Base-by-base conservation (phyloP, 2,888 invertebrate genomes). In the Lissonota sp. region DNA sequence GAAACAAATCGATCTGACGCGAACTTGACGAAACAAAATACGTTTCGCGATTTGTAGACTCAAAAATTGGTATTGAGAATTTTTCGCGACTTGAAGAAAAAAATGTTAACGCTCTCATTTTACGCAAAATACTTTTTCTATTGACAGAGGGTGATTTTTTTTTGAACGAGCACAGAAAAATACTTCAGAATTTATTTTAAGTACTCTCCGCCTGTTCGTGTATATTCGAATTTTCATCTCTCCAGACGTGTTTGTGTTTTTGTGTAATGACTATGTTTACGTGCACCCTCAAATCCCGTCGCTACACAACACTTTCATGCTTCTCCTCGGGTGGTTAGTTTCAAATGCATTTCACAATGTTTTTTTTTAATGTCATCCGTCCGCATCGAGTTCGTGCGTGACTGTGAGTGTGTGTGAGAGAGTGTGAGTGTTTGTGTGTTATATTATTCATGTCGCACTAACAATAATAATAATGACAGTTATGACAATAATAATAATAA, bases 391-490 rank as follows among this genome's bases (percentile, higher is more conserved):
- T 26, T 26, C 26, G 26, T 16, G 16, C 14, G 73, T 58, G 46
- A 42, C 12, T 26, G 14, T 26, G 14, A 37, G 44, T 1, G 63
- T 73, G 26, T 53, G 16, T 63, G 37, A 5, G 49, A 12, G 10
- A 16, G 5, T 16, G 1, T 12, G 72, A 46, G 73, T 62, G 12
- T 62, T 6, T 73, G 60, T 44, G 63, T 79, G 64, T 79, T 58
- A 79, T 72, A 60, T 83, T 75, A 72, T 78, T 79, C 70, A 73
- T 79, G 83, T 81, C 67, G 66, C 74, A 82, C 75, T 73, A 77
- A 76, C 80, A 70, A 80, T 75, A 84, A 80, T 79, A 78, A 49
- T 79, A 66, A 82, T 80, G 67, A 79, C 73, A 78, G 58, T 81
- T 60, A 76, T 79, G 72, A 82, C 67, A 79, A 77, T 73, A 72